Percentiles rank a stretch among this genome's conserved stretches.
These are phyloP conservation scores for Loriculus beryllinus DNA, from an alignment of 2,797 vertebrate genomes.

Conservation along the genomic window DNA sequence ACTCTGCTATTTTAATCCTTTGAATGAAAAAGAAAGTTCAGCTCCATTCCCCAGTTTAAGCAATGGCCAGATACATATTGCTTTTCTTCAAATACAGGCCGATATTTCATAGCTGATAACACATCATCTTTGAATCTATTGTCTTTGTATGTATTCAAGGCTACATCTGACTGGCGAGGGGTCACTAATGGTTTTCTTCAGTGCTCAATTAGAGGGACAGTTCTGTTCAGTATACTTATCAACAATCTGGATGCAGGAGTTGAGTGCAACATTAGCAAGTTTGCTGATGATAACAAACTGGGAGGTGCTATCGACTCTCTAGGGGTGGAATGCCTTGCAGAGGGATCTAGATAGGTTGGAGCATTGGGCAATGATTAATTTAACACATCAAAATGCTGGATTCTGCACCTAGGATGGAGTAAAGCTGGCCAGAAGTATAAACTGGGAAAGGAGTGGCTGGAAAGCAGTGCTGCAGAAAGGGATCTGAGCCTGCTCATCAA, in stretches of 20 bases:
- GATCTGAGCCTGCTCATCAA: background rate
- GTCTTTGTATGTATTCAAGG: background rate
- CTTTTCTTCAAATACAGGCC: background rate
- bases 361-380: background rate
- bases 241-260: background rate
- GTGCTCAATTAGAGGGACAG: background rate
- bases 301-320: background rate
- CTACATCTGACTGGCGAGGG: background rate
- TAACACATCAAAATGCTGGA: background rate
- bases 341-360: background rate
- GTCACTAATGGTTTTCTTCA: background rate
- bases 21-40: background rate
- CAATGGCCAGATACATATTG: background rate
- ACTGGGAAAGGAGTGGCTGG: background rate
- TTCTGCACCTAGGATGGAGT: background rate
- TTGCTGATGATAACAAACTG: background rate
- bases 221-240: background rate
- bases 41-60: background rate
- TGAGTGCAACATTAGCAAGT: background rate
- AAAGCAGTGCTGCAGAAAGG: background rate
- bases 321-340: background rate
- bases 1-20: background rate
- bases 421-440: background rate
- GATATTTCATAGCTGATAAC: background rate
- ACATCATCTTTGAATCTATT: background rate